phyloP scores from a whole-genome alignment of 1,140 invertebrate species.

The Drosophila sulfurigaster region DNA sequence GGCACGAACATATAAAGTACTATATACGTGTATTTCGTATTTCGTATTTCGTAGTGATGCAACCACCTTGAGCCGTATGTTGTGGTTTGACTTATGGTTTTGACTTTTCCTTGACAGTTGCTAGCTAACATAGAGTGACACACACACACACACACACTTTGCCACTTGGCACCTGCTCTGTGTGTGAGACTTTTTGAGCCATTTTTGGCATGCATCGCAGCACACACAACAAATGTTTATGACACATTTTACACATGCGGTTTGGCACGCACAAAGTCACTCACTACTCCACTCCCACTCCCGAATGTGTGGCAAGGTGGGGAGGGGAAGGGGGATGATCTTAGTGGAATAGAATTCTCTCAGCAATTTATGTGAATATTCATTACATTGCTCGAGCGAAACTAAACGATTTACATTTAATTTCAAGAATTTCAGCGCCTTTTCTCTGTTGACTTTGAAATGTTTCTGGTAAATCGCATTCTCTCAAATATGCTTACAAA shows the following conservation, averaged over 20 bases:
- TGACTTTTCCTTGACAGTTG: slow-evolving; percentile 61
- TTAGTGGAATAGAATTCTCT: background rate
- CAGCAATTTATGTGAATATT: slow-evolving; percentile 20
- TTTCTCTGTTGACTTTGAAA: background rate
- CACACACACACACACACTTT: slow-evolving; percentile 5
- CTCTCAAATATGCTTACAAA: no score
- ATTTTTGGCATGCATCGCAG: slow-evolving; percentile 50
- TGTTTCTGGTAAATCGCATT: no score
- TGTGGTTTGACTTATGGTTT: slow-evolving; percentile 74
- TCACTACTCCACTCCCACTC: background rate
- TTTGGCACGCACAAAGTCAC: slow-evolving; percentile 39
- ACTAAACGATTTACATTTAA: slow-evolving; percentile 16
- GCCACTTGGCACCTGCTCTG: slow-evolving; percentile 40
- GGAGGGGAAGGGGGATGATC: background rate
- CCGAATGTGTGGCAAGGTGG: background rate
- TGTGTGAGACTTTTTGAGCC: slow-evolving; percentile 51
- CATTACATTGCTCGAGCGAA: slow-evolving; percentile 8
- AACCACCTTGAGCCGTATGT: slow-evolving; percentile 52
- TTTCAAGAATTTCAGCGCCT: background rate
- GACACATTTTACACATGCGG: slow-evolving; percentile 73
- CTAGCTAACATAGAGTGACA: slow-evolving; percentile 4
- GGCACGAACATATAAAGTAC: background rate
- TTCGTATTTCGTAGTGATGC: slow-evolving; percentile 1
- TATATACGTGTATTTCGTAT: background rate
- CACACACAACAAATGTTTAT: slow-evolving; percentile 64